Evolutionary conservation across 2,888 invertebrate species (phyloP), one percentile per base, ranked within the genome.

Genomic region (Ferrisia virgata): DNA sequence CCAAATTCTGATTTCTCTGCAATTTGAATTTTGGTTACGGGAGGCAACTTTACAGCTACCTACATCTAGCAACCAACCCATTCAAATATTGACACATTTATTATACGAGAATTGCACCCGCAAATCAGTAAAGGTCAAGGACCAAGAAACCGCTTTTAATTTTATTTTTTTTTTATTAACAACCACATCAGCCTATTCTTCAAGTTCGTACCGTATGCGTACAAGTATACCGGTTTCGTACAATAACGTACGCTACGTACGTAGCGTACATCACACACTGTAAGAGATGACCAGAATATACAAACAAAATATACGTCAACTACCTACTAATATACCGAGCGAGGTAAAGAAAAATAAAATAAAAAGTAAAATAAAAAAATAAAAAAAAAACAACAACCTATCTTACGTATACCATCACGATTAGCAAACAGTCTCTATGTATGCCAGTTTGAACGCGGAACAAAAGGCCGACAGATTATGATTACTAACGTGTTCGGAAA

Each of bases 361-460:
- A 18, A 18, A 22, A 2, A 4, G 11, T 11, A 22, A 64, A 15
- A 13, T 8, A 15, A 28, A 28, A 28, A 64, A 28, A 28, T 4
- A 15, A 64, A 64, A 64, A 13, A 64, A 28, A 28, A 28, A 64
- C n/a, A n/a, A n/a, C n/a, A 28, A 25, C 64, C 31, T 6, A 76
- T 33, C 72, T 76, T 28, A n/a, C n/a, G n/a, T n/a, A 72, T 53
- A 6, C 31, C 72, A 76, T 76, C 72, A 76, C 72, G 72, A 33
- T 76, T 76, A 76, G 72, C 72, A 28, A 76, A 36, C 36, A 36
- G 36, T 11, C 28, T 72, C 28, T 72, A 33, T 69, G 9, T 69
- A 69, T 18, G 72, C 72, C 28, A 76, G 36, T 76, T 76, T n/a
- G 36, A 76, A 76, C 72, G 36, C 72, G 72, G 72, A 76, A 76